Percentiles rank a stretch among this genome's conserved stretches.
Conservation (phyloP, 2,113 vertebrate species). For the Hippocampus zosterae region DNA sequence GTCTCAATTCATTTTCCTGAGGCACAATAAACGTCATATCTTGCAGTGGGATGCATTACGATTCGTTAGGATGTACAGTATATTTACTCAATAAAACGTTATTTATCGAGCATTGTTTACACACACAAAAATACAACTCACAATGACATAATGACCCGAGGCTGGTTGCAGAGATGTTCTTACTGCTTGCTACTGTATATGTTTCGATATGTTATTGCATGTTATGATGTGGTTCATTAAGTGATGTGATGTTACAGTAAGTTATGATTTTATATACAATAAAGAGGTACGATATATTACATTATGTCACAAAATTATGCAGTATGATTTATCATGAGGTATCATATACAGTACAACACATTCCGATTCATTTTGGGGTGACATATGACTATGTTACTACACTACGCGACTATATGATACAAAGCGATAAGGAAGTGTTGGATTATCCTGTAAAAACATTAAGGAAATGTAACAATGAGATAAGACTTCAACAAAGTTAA, state of each 20-base stretch:
- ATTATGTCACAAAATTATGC: no score
- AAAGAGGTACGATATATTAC: no score
- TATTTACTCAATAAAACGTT: neutral
- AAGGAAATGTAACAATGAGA: neutral
- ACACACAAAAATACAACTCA: no score
- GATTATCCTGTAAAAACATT: neutral
- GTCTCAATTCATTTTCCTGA: no score
- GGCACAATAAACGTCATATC: no score
- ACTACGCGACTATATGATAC: neutral
- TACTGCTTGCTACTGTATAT: no score
- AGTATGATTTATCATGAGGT: no score
- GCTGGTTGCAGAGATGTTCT: no score
- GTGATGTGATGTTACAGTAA: neutral
- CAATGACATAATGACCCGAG: no score
- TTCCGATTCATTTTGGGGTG: neutral
- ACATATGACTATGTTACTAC: neutral
- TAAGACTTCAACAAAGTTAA: neutral
- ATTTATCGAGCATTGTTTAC: no score
- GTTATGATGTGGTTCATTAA: neutral
- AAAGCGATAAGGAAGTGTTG: neutral
- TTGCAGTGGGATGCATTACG: neutral
- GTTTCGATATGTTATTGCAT: no score
- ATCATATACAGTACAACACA: neutral
- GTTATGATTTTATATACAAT: no score
- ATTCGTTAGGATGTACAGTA: neutral